Conservation (phyloP, 2,888 invertebrate species). For the Unio pictorum region DNA sequence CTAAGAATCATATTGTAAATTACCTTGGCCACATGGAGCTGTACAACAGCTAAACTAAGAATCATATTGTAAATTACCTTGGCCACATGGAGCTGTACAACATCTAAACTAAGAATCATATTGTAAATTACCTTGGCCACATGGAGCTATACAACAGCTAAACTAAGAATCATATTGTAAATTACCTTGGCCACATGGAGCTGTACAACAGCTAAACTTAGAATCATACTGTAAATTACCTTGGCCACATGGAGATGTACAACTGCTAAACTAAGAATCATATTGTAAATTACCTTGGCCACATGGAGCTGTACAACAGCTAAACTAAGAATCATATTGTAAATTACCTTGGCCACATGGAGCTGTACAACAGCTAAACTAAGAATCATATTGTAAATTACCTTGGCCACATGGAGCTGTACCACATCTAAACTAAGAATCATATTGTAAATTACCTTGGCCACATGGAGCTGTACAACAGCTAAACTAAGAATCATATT, state of each 20-base stretch:
- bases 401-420: slow-evolving; percentile 79
- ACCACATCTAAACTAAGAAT: slow-evolving; percentile 74
- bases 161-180: no score
- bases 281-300: slow-evolving; percentile 71
- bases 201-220: slow-evolving; percentile 76
- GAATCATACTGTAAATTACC: slow-evolving; percentile 31
- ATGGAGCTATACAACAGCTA: no score
- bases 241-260: slow-evolving; percentile 81
- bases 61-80: no score
- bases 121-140: no score
- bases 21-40: slow-evolving; percentile 79
- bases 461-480: slow-evolving; percentile 82
- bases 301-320: slow-evolving; percentile 81
- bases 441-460: slow-evolving; percentile 65
- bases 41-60: slow-evolving; percentile 75
- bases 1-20: background rate
- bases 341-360: slow-evolving; percentile 77
- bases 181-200: slow-evolving; percentile 78
- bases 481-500: slow-evolving; percentile 31
- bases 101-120: no score
- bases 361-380: slow-evolving; percentile 80
- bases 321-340: no score
- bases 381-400: slow-evolving; percentile 16
- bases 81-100: no score
- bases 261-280: slow-evolving; percentile 71